These are phyloP conservation scores for Bombus cullumanus DNA, from an alignment of 1,140 invertebrate species.

Conservation along the genomic window DNA sequence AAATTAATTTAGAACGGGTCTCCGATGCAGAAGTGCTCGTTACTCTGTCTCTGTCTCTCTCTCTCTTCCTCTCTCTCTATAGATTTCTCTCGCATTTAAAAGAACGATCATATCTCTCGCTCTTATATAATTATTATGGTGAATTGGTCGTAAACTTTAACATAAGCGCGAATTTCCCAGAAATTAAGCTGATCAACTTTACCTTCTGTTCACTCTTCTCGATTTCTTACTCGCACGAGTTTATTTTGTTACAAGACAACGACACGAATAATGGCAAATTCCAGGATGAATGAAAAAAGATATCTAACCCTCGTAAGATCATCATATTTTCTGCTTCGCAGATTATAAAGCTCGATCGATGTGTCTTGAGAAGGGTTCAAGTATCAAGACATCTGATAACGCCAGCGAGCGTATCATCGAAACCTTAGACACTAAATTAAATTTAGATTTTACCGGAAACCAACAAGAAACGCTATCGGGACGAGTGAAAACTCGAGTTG, in stretches of 20 bases:
- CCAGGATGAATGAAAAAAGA: too few species aligned
- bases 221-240: neutral
- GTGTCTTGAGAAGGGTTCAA: too few species aligned
- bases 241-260: neutral
- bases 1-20: constrained; percentile 25
- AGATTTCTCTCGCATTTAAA: neutral
- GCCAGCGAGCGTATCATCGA: neutral
- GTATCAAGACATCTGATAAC: too few species aligned
- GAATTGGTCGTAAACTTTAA: too few species aligned
- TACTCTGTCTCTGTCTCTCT: neutral
- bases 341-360: too few species aligned
- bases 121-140: neutral
- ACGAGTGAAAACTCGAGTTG: neutral
- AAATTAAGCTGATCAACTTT: neutral
- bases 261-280: too few species aligned
- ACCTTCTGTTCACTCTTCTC: neutral
- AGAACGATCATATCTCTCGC: neutral
- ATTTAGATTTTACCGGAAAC: neutral
- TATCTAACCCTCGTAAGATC: too few species aligned
- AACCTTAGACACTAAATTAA: neutral
- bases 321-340: too few species aligned
- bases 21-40: neutral
- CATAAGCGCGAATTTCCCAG: neutral
- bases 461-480: neutral
- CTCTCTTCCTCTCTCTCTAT: too few species aligned